A percentile compares a stretch with the other conserved stretches of the same genome.
phyloP scores from a whole-genome alignment of 2,113 vertebrate genomes.

The Stomatorhinus ivindoensis region DNA sequence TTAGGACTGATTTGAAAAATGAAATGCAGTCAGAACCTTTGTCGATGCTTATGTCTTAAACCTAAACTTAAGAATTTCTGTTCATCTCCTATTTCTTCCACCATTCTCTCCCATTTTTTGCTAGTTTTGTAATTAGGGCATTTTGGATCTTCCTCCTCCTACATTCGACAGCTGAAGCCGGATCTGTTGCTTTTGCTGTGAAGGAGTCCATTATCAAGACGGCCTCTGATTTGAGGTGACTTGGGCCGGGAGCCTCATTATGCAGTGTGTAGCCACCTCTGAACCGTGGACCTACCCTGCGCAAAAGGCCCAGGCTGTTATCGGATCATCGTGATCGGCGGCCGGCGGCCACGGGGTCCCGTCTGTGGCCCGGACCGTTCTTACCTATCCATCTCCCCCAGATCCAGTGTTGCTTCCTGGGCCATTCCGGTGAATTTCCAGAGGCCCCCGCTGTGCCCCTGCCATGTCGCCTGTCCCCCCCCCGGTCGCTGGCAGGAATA shows the following conservation, averaged over 20 bases:
- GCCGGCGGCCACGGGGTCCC: background rate
- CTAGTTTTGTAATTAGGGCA: background rate
- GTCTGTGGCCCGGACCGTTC: background rate
- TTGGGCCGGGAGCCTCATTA: background rate
- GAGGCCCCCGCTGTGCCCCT: background rate
- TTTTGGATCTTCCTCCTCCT: background rate
- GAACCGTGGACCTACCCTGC: background rate
- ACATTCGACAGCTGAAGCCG: background rate
- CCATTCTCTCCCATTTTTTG: background rate
- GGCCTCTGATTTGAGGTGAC: constrained; percentile 10
- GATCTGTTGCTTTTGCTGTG: background rate
- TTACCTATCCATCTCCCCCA: background rate
- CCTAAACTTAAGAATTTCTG: background rate
- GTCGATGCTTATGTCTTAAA: background rate
- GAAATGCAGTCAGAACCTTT: background rate
- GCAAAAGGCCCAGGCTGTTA: background rate
- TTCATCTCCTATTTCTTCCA: background rate
- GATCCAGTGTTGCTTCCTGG: background rate
- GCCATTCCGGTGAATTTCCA: background rate
- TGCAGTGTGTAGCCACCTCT: background rate
- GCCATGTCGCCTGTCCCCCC: background rate
- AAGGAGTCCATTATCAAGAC: background rate
- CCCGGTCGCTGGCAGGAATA: background rate
- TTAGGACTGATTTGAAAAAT: background rate
- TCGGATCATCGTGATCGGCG: background rate